Base-by-base conservation (phyloP, 2,888 invertebrate species). In the Xylocampa areola region DNA sequence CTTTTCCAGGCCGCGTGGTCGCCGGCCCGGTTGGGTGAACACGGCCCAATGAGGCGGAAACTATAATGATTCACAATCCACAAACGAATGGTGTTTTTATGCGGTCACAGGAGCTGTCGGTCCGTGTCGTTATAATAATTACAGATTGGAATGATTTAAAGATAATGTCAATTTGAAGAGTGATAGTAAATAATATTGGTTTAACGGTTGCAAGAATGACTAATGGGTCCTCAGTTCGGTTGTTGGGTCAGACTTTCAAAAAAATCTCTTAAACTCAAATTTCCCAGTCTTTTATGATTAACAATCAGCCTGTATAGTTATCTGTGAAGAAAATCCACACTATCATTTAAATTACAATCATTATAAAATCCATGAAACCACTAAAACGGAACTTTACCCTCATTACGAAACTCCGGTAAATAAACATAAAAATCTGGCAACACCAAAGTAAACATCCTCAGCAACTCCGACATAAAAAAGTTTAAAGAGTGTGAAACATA, bases 401-500 rank as follows among this genome's bases (percentile, higher is more conserved):
- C 39, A 51, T 68, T 58, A 63, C 43, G 27, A 44, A 63, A 50
- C 48, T 41, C 33, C n/a, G 8, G 11, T 60, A 58, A 72, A 72
- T 59, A 57, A 73, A 72, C 50, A 59, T 48, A 54, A 58, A 75
- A 73, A 65, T 60, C 70, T 63, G 65, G 70, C 62, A 73, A 57
- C 52, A 64, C 60, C 43, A 70, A 70, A 73, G 62, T 61, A 57
- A 65, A 71, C 36, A 68, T 51, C 44, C 59, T 48, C 44, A 43
- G 43, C 54, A 48, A 57, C 43, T 55, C 39, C 52, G 54, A 48
- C 53, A 68, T 62, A 68, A 76, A 82, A 81, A 81, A 76, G 82
- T 80, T 80, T 78, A 85, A 84, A 81, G 78, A 78, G 84, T 82
- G 82, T 81, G 81, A 87, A 87, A 83, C 86, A 86, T 87, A 86